A percentile compares a stretch with the other conserved stretches of the same genome.
These are phyloP conservation scores for Criorhina ranunculi DNA, from an alignment of 2,888 invertebrate genomes.

Conservation along the genomic window DNA sequence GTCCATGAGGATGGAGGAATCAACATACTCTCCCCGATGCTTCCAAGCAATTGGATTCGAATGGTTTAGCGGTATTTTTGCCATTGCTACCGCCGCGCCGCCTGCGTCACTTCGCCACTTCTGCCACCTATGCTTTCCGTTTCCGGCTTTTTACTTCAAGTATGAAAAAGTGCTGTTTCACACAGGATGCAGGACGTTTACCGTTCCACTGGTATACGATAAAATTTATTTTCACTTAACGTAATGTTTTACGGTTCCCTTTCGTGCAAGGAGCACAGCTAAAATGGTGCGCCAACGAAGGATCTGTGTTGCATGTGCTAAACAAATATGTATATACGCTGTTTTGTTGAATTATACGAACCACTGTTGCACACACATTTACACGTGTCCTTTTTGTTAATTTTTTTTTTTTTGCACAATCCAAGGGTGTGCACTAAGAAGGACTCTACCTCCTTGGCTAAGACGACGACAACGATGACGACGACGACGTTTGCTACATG, in stretches of 20 bases:
- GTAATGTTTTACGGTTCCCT: slow-evolving; percentile 72
- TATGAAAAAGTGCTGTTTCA: slow-evolving; percentile 66
- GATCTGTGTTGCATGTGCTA: slow-evolving; percentile 62
- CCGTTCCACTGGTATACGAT: slow-evolving; percentile 57
- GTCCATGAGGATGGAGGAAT: slow-evolving; percentile 13
- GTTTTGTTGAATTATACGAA: slow-evolving; percentile 49
- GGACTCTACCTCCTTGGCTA: slow-evolving; percentile 17
- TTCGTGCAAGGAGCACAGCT: slow-evolving; percentile 50
- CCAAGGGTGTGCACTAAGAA: slow-evolving; percentile 28
- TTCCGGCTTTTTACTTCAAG: slow-evolving; percentile 70
- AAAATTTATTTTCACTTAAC: slow-evolving; percentile 77
- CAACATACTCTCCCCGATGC: slow-evolving; percentile 1
- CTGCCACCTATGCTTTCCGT: slow-evolving; percentile 49
- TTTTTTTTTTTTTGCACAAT: slow-evolving; percentile 6
- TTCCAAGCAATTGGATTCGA: slow-evolving; percentile 73
- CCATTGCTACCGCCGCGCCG: background rate
- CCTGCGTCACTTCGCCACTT: background rate
- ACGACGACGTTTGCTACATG: slow-evolving; percentile 70
- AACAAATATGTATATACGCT: slow-evolving; percentile 61
- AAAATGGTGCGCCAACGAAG: background rate
- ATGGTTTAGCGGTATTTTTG: slow-evolving; percentile 28
- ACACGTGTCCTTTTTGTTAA: slow-evolving; percentile 62
- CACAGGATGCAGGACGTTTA: slow-evolving; percentile 71
- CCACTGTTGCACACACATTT: slow-evolving; percentile 65
- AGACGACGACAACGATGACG: slow-evolving; percentile 51